These are phyloP conservation scores for Emydoidea blandingii DNA, from an alignment of 2,797 vertebrate species.

Conservation along the genomic window DNA sequence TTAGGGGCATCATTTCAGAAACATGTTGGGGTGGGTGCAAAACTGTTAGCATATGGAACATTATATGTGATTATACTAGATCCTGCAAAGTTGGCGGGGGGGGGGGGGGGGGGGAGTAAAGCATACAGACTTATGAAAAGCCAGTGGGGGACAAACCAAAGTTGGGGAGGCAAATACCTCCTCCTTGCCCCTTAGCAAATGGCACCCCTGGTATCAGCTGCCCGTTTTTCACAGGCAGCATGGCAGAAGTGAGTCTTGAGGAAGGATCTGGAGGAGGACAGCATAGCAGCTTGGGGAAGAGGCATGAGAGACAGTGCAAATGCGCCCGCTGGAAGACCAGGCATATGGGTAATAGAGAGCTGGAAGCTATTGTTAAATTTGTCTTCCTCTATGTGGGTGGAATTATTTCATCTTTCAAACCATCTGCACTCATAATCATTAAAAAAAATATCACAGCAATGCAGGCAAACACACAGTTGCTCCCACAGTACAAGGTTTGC, in stretches of 20 bases:
- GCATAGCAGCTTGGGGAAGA: background rate
- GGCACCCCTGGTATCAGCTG: background rate
- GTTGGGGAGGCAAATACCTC: background rate
- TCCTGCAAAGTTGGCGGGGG: background rate
- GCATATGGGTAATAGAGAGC: background rate
- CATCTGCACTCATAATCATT: constrained; percentile 34
- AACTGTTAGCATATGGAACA: no score
- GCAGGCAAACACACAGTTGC: background rate
- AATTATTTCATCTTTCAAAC: constrained; percentile 42
- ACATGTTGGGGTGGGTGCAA: background rate
- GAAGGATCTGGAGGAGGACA: background rate
- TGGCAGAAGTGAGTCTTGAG: background rate
- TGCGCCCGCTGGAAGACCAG: background rate
- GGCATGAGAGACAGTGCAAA: background rate
- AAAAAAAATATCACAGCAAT: constrained; percentile 4
- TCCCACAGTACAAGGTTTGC: background rate
- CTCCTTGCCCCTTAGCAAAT: background rate
- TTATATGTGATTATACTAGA: background rate
- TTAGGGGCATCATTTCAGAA: background rate
- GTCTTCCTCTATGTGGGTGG: background rate
- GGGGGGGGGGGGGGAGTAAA: background rate
- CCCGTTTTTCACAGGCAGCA: background rate
- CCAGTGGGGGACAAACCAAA: background rate
- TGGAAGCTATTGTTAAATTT: constrained; percentile 41
- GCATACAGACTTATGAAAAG: background rate